These are phyloP conservation scores for Bos indicus DNA, from an alignment of 2,113 vertebrate species.

Conservation along the genomic window DNA sequence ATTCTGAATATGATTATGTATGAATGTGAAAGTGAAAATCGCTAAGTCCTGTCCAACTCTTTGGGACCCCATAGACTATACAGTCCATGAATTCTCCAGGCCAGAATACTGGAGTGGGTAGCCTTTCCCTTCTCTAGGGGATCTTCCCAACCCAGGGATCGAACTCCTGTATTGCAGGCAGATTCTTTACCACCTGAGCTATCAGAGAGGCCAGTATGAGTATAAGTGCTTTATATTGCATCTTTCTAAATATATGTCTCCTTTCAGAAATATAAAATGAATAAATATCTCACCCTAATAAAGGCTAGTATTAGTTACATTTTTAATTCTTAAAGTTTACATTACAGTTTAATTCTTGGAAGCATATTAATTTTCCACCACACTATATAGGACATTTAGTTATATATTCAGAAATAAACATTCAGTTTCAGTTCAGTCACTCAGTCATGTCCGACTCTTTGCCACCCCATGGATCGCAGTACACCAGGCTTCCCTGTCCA, in stretches of 20 bases:
- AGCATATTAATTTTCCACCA: neutral
- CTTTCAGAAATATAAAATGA: neutral
- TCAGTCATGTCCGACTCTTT: no score
- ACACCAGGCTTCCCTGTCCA: no score
- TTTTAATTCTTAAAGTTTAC: neutral
- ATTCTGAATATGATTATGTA: neutral
- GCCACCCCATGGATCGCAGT: no score
- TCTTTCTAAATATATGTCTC: neutral
- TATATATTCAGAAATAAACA: conserved; percentile 10
- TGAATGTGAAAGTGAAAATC: no score
- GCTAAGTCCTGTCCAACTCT: no score
- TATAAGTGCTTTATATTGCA: neutral
- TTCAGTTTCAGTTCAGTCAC: neutral
- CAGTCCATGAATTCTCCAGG: no score
- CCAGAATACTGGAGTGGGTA: no score
- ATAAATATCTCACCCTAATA: neutral
- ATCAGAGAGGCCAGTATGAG: neutral
- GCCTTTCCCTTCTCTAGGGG: no score
- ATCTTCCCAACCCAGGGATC: no score
- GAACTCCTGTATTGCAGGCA: no score
- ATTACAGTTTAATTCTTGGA: neutral
- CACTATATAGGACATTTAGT: neutral
- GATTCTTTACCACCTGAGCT: no score
- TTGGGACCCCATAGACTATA: no score
- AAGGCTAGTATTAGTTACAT: neutral